Conservation (phyloP, 2,888 invertebrate genomes). For the Cryptosula pallasiana region DNA sequence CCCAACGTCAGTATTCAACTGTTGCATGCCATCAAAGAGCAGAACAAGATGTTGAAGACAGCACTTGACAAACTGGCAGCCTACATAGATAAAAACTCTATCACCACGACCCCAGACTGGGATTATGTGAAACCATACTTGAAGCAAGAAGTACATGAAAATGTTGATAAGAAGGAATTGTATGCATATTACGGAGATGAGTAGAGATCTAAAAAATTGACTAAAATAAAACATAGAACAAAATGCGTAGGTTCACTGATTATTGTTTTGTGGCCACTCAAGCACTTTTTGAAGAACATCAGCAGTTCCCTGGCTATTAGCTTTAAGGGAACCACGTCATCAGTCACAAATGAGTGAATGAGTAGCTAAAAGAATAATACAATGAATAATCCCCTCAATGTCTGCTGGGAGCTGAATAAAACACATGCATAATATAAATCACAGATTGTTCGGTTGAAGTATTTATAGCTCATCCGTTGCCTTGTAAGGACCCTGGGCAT, state of each 20-base stretch:
- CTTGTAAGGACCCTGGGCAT: conserved; percentile 31
- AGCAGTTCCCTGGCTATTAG: neutral
- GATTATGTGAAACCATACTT: neutral
- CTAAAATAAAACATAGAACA: neutral
- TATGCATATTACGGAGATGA: conserved; percentile 13
- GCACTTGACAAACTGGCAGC: neutral
- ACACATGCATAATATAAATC: neutral
- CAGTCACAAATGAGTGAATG: neutral
- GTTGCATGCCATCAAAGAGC: neutral
- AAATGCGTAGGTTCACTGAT: neutral
- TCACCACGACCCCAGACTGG: conserved; percentile 3
- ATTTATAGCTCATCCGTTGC: conserved; percentile 28
- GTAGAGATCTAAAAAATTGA: neutral
- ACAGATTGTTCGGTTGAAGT: neutral
- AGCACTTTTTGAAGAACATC: conserved; percentile 1
- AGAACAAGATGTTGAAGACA: neutral
- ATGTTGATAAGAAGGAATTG: conserved; percentile 11
- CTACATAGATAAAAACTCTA: neutral
- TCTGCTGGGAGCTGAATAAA: no score
- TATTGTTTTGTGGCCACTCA: neutral
- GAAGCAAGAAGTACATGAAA: neutral
- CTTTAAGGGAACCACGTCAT: conserved; percentile 8
- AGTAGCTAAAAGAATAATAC: neutral
- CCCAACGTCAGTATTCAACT: neutral
- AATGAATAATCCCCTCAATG: no score